phyloP scores from a whole-genome alignment of 2,888 invertebrate genomes.

The Drosophila nr. perissopoda region DNA sequence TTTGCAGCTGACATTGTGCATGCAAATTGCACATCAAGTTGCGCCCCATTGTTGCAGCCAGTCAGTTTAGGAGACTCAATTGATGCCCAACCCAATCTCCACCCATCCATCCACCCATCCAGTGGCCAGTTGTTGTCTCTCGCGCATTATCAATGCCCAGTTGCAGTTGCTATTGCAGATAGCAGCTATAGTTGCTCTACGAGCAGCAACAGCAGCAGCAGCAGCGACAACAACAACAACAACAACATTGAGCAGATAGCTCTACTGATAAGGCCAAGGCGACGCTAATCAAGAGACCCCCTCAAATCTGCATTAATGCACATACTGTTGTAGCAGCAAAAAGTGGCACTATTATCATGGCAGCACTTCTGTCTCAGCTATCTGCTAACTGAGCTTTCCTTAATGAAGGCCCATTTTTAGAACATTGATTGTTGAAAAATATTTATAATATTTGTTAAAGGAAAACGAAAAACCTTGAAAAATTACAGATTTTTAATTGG shows the following conservation, averaged over 20 bases:
- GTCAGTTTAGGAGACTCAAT: conserved; percentile 36
- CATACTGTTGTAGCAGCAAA: not conserved
- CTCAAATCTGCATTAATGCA: conserved; percentile 22
- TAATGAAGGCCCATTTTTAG: not conserved
- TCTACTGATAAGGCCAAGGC: conserved; percentile 39
- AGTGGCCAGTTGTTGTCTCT: conserved; percentile 6
- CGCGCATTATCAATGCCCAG: conserved; percentile 37
- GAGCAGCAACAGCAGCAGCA: not conserved
- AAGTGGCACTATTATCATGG: not conserved
- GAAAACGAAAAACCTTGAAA: not conserved
- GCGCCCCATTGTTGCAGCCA: conserved; percentile 28
- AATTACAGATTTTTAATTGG: not conserved
- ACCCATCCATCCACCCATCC: not conserved
- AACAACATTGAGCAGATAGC: conserved; percentile 7
- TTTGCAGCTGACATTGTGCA: conserved; percentile 27
- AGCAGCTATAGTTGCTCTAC: conserved; percentile 6
- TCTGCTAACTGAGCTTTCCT: not conserved
- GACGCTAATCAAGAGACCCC: conserved; percentile 11
- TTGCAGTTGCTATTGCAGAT: conserved; percentile 9
- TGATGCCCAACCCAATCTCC: conserved; percentile 29
- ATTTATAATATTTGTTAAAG: not conserved
- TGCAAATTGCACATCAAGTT: conserved; percentile 39
- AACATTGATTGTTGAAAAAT: not conserved
- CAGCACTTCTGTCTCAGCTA: not conserved
- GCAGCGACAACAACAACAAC: not conserved